These are phyloP conservation scores for Morbakka virulenta DNA, from an alignment of 30 jellyfish, hydroid and myxozoan genomes.

Conservation along the genomic window DNA sequence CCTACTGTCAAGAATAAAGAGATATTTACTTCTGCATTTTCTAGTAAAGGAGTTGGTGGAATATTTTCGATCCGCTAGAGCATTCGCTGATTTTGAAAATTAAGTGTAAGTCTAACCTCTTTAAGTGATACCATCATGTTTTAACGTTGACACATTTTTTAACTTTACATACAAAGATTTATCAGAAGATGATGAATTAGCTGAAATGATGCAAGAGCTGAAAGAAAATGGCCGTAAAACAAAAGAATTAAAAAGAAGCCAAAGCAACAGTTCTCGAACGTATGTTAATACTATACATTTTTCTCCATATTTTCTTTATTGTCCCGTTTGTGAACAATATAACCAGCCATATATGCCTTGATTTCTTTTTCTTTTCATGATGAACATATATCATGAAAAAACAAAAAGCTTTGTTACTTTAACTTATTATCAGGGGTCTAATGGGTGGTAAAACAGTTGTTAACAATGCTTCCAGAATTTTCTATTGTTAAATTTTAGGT, in stretches of 20 bases:
- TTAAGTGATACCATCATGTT: not conserved
- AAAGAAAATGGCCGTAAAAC: slow-evolving; percentile 86
- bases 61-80: too few relatives aligned
- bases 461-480: too few relatives aligned
- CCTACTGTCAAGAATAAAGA: too few relatives aligned
- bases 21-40: too few relatives aligned
- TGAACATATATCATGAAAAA: too few relatives aligned
- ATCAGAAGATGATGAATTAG: slow-evolving; percentile 92
- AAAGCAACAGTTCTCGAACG: slow-evolving; percentile 97
- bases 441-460: too few relatives aligned
- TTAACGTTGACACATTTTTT: not conserved
- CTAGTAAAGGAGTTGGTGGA: too few relatives aligned
- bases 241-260: slow-evolving; percentile 76
- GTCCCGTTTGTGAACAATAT: not conserved
- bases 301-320: not conserved
- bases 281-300: slow-evolving; percentile 1
- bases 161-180: slow-evolving; percentile 57
- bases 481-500: too few relatives aligned
- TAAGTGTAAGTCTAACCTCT: not conserved
- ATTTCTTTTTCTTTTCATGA: not conserved
- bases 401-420: too few relatives aligned
- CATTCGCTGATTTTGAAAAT: too few relatives aligned
- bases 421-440: too few relatives aligned
- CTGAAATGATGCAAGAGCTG: slow-evolving; percentile 72
- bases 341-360: not conserved